Base-by-base conservation (phyloP, 2,113 vertebrate genomes). In the Archilochus colubris region DNA sequence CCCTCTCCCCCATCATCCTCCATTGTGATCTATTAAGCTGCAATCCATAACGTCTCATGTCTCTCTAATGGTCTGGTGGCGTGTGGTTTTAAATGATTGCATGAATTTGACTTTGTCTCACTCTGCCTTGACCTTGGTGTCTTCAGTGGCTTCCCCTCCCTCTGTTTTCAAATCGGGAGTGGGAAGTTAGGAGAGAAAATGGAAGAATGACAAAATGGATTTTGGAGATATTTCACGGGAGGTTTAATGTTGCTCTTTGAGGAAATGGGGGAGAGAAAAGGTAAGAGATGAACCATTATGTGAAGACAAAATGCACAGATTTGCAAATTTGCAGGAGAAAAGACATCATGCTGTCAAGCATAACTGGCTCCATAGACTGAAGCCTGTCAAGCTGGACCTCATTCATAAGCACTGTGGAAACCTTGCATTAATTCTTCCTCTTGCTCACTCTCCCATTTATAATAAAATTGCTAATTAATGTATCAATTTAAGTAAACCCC, bases 121-220 rank as follows among this genome's bases (percentile, higher is more conserved):
- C 93, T 95, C 92, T 88, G 82, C 62, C 70, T 89, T 93, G 94
- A 96, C 96, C 95, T 97, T 96, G 87, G 51, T 93, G 88, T 82
- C 93, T 91, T 93, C 43, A 70, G 67, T 84, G 67, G 55, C 75
- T 92, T 84, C 85, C 14, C 50, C 40, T 86, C 55, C 61, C 87
- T 72, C 2, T 44, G 1, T 70, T 95, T 91, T 80, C 46, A 40
- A 64, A 63, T 59, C 0, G 0, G 22, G 58, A 82, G 33, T 59
- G 44, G 55, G 81, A 46, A 66, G 46, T 8, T 69, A 31, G 73
- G 86, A 72, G 70, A 55, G 62, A 69, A 92, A 78, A 86, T 54
- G 46, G 50, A 36, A 82, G 36, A 48, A 28, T 66, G 36, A 55
- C 66, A 76, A 68, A 46, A 78, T 88, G 50, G 67, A 69, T 62